Evolutionary conservation across 2,888 invertebrate species (phyloP), one percentile per base, ranked within the genome.

Genomic region (Drosophila aldrichi): DNA sequence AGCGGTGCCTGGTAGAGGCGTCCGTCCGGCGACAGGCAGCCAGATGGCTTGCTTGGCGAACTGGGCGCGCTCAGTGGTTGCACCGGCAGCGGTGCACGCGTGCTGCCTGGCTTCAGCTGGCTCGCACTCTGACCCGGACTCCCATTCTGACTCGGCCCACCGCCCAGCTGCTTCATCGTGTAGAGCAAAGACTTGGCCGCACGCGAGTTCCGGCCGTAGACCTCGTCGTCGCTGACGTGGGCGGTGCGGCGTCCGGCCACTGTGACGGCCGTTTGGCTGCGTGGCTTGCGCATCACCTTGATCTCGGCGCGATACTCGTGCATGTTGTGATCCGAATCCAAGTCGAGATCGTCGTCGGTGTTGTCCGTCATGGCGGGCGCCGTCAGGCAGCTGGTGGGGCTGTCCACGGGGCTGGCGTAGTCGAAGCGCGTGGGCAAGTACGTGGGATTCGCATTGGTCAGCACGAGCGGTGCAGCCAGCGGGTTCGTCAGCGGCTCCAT

Each of bases 261-360:
- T 20, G 95, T 95, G 18, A 96, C 95, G 40, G 96, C 96, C 75
- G 95, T 95, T 88, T 96, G 96, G 67, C 95, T 94, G 68, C 96
- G 95, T 0, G 96, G 96, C 0, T 95, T 96, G 56, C 94, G 94
- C 96, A 96, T 96, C n/a, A 96, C 96, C 87, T 95, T 95, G 55
- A 95, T 95, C 70, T 96, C 95, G 51, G 95, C 95, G 65, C 94
- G 94, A 89, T 96, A 95, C 90, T 95, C 95, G 18, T 94, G 94
- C 41, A 94, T 91, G 70, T 93, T 93, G n/a, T 82, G 82, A 62
- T 92, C 93, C 29, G 93, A 93, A 48, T 92, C 93, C 49, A 91
- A 72, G 41, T 92, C 93, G 38, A 92, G 88, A 59, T 91, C 88
- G 51, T 92, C 91, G 52, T 92, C 92, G 1, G 88, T 88, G 18